phyloP scores from a whole-genome alignment of 2,888 invertebrate species.

The Mimachlamys varia region DNA sequence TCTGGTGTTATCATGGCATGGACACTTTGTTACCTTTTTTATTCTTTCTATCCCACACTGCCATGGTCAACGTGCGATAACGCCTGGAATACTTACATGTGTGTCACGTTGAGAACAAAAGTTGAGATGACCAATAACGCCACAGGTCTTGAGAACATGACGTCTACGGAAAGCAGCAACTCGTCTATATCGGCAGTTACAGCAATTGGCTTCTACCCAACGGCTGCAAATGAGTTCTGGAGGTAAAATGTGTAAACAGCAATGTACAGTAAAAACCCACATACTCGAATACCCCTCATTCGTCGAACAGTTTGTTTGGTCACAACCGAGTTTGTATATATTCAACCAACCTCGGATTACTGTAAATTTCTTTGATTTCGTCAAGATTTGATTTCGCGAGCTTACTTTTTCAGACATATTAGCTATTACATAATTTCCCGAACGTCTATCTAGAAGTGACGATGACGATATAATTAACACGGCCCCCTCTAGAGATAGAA shows the following conservation, averaged over 20 bases:
- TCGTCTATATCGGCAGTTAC: not conserved
- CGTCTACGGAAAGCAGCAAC: not conserved
- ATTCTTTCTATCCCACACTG: constrained; percentile 32
- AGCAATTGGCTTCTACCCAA: not conserved
- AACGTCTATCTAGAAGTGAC: too few relatives aligned
- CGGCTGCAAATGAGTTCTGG: constrained; percentile 3
- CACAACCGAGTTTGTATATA: too few relatives aligned
- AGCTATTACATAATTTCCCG: too few relatives aligned
- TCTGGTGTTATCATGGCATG: constrained; percentile 49
- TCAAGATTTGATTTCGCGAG: too few relatives aligned
- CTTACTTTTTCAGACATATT: too few relatives aligned
- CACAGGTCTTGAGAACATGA: not conserved
- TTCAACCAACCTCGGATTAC: too few relatives aligned
- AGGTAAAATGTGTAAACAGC: not conserved
- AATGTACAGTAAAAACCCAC: too few relatives aligned
- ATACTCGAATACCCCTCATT: too few relatives aligned
- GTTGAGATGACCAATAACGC: not conserved
- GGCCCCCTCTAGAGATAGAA: too few relatives aligned
- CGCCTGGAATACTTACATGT: constrained; percentile 37
- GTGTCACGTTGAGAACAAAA: not conserved
- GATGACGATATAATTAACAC: too few relatives aligned
- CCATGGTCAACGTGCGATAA: constrained; percentile 40
- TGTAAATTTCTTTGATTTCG: too few relatives aligned
- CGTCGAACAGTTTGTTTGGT: too few relatives aligned
- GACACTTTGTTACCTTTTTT: constrained; percentile 43